Conservation (phyloP, 2,113 vertebrate species). For the Macroglossus sobrinus region DNA sequence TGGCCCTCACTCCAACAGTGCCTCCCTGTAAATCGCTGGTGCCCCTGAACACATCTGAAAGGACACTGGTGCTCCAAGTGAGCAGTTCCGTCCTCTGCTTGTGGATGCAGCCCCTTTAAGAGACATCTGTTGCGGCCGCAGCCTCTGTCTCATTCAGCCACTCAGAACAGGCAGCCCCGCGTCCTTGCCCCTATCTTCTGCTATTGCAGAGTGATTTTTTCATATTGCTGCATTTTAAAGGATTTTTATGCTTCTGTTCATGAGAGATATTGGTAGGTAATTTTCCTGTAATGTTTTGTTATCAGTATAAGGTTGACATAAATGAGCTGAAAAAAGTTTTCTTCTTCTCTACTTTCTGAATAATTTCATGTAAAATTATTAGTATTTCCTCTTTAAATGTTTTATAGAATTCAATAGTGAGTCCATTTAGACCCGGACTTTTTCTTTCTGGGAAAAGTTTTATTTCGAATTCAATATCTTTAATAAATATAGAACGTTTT, state of each 20-base stretch:
- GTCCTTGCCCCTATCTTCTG: too few relatives aligned
- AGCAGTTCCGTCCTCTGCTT: too few relatives aligned
- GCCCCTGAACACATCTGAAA: too few relatives aligned
- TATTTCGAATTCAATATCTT: neutral
- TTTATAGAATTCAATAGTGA: neutral
- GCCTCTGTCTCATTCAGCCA: too few relatives aligned
- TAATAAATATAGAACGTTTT: neutral
- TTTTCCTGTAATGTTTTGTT: neutral
- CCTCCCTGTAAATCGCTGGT: too few relatives aligned
- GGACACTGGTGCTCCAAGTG: too few relatives aligned
- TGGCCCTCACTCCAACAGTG: too few relatives aligned
- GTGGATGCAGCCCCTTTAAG: too few relatives aligned
- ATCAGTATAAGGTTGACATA: neutral
- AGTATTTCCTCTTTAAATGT: neutral
- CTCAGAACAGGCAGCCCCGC: too few relatives aligned
- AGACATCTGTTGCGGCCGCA: too few relatives aligned
- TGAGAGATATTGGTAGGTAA: neutral
- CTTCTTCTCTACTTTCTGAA: neutral
- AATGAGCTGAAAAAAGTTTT: neutral
- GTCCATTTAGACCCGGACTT: neutral
- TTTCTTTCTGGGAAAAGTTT: slow-evolving; percentile 14
- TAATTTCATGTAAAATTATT: neutral
- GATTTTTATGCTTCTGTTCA: neutral
- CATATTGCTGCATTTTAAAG: neutral
- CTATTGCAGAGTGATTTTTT: neutral